These are phyloP conservation scores for Macrosoma leucophasiata DNA, from an alignment of 2,888 invertebrate species.

Conservation along the genomic window DNA sequence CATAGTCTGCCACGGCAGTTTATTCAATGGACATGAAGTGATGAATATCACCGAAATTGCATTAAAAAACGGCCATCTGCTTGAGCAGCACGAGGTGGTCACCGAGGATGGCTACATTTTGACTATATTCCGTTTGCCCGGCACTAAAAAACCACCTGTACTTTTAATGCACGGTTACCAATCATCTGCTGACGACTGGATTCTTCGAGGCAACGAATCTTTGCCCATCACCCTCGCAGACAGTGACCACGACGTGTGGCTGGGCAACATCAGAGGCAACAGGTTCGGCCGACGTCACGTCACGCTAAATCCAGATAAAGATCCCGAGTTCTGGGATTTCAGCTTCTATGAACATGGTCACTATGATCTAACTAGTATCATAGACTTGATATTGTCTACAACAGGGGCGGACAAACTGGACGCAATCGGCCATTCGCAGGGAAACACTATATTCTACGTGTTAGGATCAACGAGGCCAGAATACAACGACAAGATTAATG, in stretches of 20 bases:
- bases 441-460: constrained; percentile 76
- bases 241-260: constrained; percentile 71
- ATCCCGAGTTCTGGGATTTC: constrained; percentile 68
- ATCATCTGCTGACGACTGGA: constrained; percentile 48
- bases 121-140: constrained; percentile 29
- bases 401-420: constrained; percentile 74
- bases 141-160: constrained; percentile 36
- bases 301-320: constrained; percentile 45
- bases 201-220: constrained; percentile 41
- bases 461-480: constrained; percentile 71
- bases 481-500: constrained; percentile 74
- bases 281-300: constrained; percentile 76
- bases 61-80: constrained; percentile 22
- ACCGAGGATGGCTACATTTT: constrained; percentile 35
- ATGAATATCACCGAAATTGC: constrained; percentile 27
- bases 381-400: constrained; percentile 40
- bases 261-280: constrained; percentile 75
- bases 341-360: constrained; percentile 83
- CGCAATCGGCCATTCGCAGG: constrained; percentile 84
- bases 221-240: constrained; percentile 57
- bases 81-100: constrained; percentile 20
- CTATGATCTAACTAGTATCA: constrained; percentile 81
- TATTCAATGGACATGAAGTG: too few relatives aligned
- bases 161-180: constrained; percentile 48
- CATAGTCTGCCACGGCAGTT: too few relatives aligned